Percentiles rank a stretch among this genome's conserved stretches.
Evolutionary conservation across 2,888 invertebrate genomes (phyloP).

Genomic region (Macrophya alboannulata): DNA sequence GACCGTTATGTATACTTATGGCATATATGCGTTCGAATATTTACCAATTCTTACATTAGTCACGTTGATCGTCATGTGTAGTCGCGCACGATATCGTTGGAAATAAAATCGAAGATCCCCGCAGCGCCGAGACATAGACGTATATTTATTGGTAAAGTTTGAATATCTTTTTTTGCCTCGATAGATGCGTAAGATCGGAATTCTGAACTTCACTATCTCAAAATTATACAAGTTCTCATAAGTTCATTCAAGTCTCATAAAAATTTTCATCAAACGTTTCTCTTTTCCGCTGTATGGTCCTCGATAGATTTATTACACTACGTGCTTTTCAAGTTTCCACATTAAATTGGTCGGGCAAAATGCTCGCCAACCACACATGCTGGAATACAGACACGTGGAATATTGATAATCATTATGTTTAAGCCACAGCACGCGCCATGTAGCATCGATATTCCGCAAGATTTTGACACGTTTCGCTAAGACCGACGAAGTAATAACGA

Average conservation of each 20-base stretch:
- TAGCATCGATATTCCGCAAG: not conserved
- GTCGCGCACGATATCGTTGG: not conserved
- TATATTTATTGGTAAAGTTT: constrained; percentile 18
- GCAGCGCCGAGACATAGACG: not conserved
- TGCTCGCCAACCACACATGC: not conserved
- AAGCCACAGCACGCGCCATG: not conserved
- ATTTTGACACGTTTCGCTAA: not conserved
- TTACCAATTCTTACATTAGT: constrained; percentile 34
- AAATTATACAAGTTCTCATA: not conserved
- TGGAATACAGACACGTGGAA: not conserved
- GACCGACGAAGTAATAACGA: not conserved
- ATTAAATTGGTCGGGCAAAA: not conserved
- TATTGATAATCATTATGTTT: not conserved
- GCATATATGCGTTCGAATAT: constrained; percentile 17
- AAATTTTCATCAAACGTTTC: not conserved
- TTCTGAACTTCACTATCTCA: not conserved
- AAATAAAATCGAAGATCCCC: not conserved
- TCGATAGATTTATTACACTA: constrained; percentile 14
- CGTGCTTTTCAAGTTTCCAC: not conserved
- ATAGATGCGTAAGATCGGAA: not conserved
- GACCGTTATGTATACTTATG: not conserved
- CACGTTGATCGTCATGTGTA: constrained; percentile 3
- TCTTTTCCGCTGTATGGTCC: not conserved
- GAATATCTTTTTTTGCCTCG: not conserved
- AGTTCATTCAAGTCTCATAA: constrained; percentile 19